Evolutionary conservation across 2,888 invertebrate genomes (phyloP).

Genomic region (Hoplodrina ambigua): DNA sequence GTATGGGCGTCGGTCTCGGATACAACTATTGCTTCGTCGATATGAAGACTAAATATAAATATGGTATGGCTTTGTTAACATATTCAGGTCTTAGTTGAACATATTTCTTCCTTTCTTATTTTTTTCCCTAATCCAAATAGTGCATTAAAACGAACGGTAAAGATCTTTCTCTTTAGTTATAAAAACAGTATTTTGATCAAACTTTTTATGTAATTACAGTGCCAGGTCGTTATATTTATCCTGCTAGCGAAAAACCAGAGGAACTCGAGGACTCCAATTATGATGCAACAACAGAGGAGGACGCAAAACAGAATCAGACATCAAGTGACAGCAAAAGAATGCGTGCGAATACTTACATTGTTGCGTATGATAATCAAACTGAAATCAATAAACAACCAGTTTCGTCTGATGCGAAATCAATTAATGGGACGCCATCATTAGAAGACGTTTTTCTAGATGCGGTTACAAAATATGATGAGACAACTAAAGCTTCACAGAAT

Average conservation of each 20-base stretch:
- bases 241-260: background rate
- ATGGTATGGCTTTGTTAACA: slow-evolving; percentile 49
- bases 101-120: too few relatives aligned
- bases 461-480: background rate
- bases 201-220: slow-evolving; percentile 38
- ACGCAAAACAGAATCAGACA: too few relatives aligned
- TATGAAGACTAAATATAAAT: slow-evolving; percentile 61
- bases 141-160: background rate
- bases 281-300: background rate
- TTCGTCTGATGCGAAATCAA: background rate
- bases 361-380: too few relatives aligned
- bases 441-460: background rate
- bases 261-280: slow-evolving; percentile 2
- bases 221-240: slow-evolving; percentile 22
- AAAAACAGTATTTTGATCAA: background rate
- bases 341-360: background rate
- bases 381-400: too few relatives aligned
- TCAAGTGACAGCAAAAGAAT: too few relatives aligned
- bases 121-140: too few relatives aligned
- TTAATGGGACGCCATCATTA: background rate
- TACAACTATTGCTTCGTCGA: slow-evolving; percentile 75
- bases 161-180: background rate
- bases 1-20: slow-evolving; percentile 69
- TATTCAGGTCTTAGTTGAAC: background rate
- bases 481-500: background rate